Evolutionary conservation across 2,888 invertebrate genomes (phyloP), one percentile per base, ranked within the genome.

Genomic region (Leptinotarsa tumamoca): DNA sequence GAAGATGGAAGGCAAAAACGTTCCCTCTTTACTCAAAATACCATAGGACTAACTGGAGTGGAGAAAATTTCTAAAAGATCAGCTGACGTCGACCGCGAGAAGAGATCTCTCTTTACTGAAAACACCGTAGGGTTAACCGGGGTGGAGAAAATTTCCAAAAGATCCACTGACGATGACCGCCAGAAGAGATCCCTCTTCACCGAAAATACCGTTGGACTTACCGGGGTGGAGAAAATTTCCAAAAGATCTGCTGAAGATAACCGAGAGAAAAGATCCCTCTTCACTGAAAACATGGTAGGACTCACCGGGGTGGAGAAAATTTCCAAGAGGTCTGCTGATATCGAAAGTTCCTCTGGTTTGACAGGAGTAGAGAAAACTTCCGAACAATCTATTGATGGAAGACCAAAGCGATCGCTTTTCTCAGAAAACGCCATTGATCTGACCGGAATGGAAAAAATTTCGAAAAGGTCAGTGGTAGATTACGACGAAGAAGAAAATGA

Each of bases 391-490:
- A 17, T 54, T 27, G 68, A 27, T 15, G 61, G 68, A 10, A 68
- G 43, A 52, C 43, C 79, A 3, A 79, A 73, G 67, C 66, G 75
- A 33, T 69, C 75, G 4, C 49, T 54, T 17, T 67, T 58, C 50
- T 23, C 33, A 33, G 76, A 72, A 27, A 68, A 78, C n/a, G 58
- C 50, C 10, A 54, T 73, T 49, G 69, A 68, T 17, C 67, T 80
- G 50, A 76, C 80, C 17, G 80, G 78, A 4, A 51, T 72, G 21
- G 80, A 80, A 68, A 80, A 68, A 61, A 79, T 80, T 21, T 79
- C 79, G 49, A 80, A 80, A 33, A 63, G 80, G 21, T 75, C 78
- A 23, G 50, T 69, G 1, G 67, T 73, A 23, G 68, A 77, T 52
- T 69, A 75, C 17, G 43, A 67, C 21, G 52, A 33, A 10, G 61